Percentiles rank a stretch among this genome's conserved stretches.
Evolutionary conservation across 1,140 invertebrate genomes (phyloP).

Genomic region (Zaprionus gabonicus): DNA sequence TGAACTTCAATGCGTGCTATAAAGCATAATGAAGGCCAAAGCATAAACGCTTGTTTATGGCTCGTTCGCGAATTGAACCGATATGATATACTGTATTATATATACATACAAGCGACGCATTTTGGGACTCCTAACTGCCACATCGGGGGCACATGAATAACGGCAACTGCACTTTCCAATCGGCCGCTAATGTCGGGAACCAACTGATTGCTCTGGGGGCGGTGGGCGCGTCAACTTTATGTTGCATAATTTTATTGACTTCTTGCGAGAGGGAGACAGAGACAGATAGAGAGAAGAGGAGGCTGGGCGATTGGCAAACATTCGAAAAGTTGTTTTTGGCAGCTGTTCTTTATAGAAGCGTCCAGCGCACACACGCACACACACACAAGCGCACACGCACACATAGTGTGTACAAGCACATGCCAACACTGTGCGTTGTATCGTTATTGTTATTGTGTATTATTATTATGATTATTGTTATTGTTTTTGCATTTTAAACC

Average conservation of each 20-base stretch:
- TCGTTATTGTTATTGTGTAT: conserved; percentile 71
- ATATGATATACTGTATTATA: neutral
- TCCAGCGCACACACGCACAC: conserved; percentile 9
- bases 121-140: conserved; percentile 4
- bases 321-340: conserved; percentile 49
- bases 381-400: neutral
- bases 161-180: conserved; percentile 33
- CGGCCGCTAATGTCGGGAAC: conserved; percentile 33
- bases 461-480: conserved; percentile 73
- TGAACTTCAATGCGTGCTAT: neutral
- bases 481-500: conserved; percentile 76
- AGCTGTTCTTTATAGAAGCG: conserved; percentile 50
- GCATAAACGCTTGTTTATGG: conserved; percentile 25
- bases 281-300: neutral
- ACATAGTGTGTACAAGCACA: neutral
- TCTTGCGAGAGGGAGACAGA: neutral
- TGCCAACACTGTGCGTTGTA: conserved; percentile 18
- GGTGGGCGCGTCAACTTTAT: conserved; percentile 43
- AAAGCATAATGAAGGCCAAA: neutral
- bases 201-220: conserved; percentile 29
- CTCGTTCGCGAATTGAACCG: conserved; percentile 12
- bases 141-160: conserved; percentile 26
- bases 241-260: conserved; percentile 55
- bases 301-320: conserved; percentile 39
- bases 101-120: neutral